Evolutionary conservation across 2,888 invertebrate genomes (phyloP), one percentile per base, ranked within the genome.

Genomic region (Oxytorus armatus): DNA sequence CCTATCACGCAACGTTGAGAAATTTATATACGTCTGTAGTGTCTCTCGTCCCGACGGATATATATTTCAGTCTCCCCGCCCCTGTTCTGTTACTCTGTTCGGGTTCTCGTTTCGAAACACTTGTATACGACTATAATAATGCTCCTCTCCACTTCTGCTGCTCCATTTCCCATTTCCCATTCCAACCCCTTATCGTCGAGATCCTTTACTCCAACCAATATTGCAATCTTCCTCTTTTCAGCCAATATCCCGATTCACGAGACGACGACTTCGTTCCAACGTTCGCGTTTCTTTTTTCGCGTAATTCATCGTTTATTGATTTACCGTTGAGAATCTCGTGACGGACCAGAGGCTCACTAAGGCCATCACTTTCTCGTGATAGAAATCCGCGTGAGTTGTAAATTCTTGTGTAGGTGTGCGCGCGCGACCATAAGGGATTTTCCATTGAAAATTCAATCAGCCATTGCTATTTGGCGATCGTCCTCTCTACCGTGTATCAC

Each of bases 121-220:
- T n/a, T n/a, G n/a, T 5, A 11, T 39, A 25, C 18, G 44, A 44
- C 16, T 44, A 44, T 14, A 14, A 44, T 44, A 16, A 14, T n/a
- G 3, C 39, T 39, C 39, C n/a, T 39, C 3, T 5, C 47, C 33
- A n/a, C 14, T 39, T 21, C 8, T 4, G 8, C 21, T 11, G 23
- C 23, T 53, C 25, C 10, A 21, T 73, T 72, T 61, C 25, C 42
- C 51, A 25, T 7, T n/a, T n/a, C 2, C 33, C n/a, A 51, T 36
- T 11, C 49, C 21, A 5, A 14, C 10, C 47, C 42, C 7, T 5
- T 47, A 16, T 3, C 18, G 4, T 3, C 14, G n/a, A n/a, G n/a
- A n/a, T 16, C 16, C 47, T 8, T 47, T 47, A 1, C 0, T 47
- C 18, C 16, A 5, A 47, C 18, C 47, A 47, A 47, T 47, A 47